phyloP scores from a whole-genome alignment of 2,113 vertebrate genomes.

The Cepphus grylle region DNA sequence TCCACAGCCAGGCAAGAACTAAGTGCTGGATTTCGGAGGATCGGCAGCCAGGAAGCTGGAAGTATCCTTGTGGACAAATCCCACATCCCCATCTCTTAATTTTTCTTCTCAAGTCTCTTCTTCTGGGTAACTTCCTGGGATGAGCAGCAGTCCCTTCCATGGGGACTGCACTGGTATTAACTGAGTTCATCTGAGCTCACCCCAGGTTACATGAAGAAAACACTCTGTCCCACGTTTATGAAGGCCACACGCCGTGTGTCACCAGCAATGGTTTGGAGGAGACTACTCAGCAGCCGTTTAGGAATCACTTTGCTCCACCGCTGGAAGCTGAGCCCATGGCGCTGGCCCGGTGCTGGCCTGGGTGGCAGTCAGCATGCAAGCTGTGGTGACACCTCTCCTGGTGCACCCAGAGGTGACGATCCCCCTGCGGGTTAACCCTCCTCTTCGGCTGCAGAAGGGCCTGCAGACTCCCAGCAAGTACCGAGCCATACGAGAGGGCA shows the following conservation, averaged over 20 bases:
- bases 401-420: rapidly evolving
- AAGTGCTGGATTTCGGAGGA: neutral
- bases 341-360: rapidly evolving
- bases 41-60: neutral
- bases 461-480: neutral
- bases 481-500: neutral
- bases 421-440: too few relatives aligned
- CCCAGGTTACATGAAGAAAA: neutral
- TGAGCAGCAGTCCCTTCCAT: neutral
- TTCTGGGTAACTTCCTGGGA: neutral
- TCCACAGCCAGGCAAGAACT: neutral
- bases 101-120: neutral
- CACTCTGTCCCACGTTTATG: rapidly evolving
- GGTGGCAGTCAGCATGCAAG: rapidly evolving
- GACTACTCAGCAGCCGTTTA: neutral
- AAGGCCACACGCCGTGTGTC: rapidly evolving
- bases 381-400: neutral
- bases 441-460: neutral
- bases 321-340: neutral
- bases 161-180: neutral
- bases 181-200: neutral
- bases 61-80: neutral
- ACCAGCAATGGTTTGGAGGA: neutral
- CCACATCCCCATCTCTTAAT: neutral
- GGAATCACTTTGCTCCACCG: neutral